Base-by-base conservation (phyloP, 1,140 invertebrate species). In the Lepeophtheirus salmonis region DNA sequence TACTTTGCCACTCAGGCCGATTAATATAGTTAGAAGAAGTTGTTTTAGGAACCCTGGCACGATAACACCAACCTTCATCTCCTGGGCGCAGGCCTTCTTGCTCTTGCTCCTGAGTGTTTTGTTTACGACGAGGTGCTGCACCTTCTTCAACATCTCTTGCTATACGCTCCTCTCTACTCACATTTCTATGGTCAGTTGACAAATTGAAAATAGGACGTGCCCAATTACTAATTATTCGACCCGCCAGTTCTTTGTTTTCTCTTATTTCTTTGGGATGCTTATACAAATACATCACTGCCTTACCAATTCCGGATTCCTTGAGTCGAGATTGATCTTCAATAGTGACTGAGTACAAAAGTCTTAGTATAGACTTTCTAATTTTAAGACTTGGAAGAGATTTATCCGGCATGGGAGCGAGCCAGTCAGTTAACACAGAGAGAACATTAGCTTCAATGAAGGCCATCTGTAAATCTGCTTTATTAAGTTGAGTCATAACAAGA, bases 241-340 rank as follows among this genome's bases (percentile, higher is more conserved):
- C 88, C 63, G 90, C 90, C 52, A 81, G 59, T 67, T 87, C 83
- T 69, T 85, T 85, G 73, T 98, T 98, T 55, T 83, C 78, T 72
- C 92, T 92, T 0, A 84, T 86, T 77, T 99, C 95, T 73, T 87
- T 89, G 0, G 95, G 94, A 75, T 99, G 94, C 70, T 98, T 98
- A 71, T 91, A 97, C 13, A 98, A 76, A 75, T 97, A 97, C 95
- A 98, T 99, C 0, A 99, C 89, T 63, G 95, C 95, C 73, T 97
- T 94, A 23, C 94, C 88, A 67, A 96, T 89, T 49, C 94, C 89
- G 49, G 90, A 94, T 64, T 86, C 83, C 71, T 96, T 97, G 50
- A 98, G 72, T 52, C 86, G 81, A 22, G 82, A 81, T 68, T 89
- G 85, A 69, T 90, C 88, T 14, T 61, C 59, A 18, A 61, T 61